Evolutionary conservation across 2,113 vertebrate species (phyloP), one percentile per base, ranked within the genome.

Genomic region (Phylloscopus trochilus): DNA sequence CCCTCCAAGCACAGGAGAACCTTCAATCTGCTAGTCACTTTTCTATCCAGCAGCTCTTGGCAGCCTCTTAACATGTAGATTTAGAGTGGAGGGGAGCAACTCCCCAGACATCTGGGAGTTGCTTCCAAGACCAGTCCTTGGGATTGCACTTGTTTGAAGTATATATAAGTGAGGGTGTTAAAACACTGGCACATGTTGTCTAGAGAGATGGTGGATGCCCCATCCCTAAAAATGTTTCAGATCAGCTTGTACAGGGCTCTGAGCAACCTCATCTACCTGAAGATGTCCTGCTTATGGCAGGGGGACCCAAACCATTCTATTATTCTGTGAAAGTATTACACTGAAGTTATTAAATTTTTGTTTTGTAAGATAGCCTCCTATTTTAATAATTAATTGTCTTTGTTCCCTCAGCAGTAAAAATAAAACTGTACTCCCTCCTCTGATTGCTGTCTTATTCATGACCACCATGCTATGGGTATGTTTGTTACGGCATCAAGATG

Each of bases 381-480:
- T 59, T 73, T 82, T 37, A 90, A 64, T 74, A 64, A 73, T 37
- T 64, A 51, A 73, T n/a, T 81, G 10, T 15, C 22, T 64, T 64
- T 82, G 3, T 51, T 73, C 55, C 13, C 6, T 7, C 31, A 67
- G n/a, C 33, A 70, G n/a, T 15, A 78, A 56, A 66, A 47, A 43
- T 70, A 62, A 75, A 86, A 37, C 27, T 43, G 8, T 56, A 5
- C 5, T 19, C 73, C 26, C 21, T 58, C 7, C 51, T 64, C 35
- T 60, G 52, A 4, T 37, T 84, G 43, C 56, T 62, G 35, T 22
- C 17, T 76, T 88, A 52, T 16, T 63, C 20, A 52, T 16, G 41
- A 52, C 33, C 14, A 56, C 3, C 3, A 7, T 9, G 8, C 16
- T 46, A 15, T 0, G 0, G 13, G 21, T 55, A 22, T 64, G 39